Base-by-base conservation (phyloP, 2,888 invertebrate species). In the Meghimatium bilineatum region DNA sequence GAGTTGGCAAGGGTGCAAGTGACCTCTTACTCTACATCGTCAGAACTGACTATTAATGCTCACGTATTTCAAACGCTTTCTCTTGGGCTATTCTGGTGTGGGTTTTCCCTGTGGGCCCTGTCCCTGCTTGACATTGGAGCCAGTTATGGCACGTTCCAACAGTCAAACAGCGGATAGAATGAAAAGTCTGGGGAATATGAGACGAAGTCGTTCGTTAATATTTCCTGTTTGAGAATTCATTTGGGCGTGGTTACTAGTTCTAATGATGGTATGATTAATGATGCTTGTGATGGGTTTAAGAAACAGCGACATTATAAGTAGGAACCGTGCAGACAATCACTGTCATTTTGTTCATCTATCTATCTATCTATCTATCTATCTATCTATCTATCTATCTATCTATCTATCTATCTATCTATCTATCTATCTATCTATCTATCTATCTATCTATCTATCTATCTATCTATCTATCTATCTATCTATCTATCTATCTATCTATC, bases 381-480 rank as follows among this genome's bases (percentile, higher is more conserved):
- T n/a, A n/a, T n/a, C n/a, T n/a, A n/a, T n/a, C n/a, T n/a, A n/a
- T n/a, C n/a, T n/a, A n/a, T n/a, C n/a, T n/a, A n/a, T n/a, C n/a
- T n/a, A n/a, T n/a, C n/a, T n/a, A n/a, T n/a, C n/a, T n/a, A n/a
- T n/a, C n/a, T n/a, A n/a, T 56, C 17, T 6, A 56, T 56, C 56
- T 56, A 56, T 66, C 66, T 66, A n/a, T 66, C 66, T 66, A n/a
- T 66, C 66, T 66, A n/a, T 66, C 66, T 66, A n/a, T 66, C 66
- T 66, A n/a, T 66, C 66, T 66, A n/a, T 66, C 66, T 66, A n/a
- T 66, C 66, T 66, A n/a, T 66, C 66, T 66, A 66, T 66, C n/a
- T 66, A 66, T 66, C n/a, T 66, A 66, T 66, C n/a, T 66, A 66
- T 66, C n/a, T 66, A 66, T 66, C n/a, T 66, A 66, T 66, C n/a